Base-by-base conservation (phyloP, 2,113 vertebrate species). In the Mobula birostris region DNA sequence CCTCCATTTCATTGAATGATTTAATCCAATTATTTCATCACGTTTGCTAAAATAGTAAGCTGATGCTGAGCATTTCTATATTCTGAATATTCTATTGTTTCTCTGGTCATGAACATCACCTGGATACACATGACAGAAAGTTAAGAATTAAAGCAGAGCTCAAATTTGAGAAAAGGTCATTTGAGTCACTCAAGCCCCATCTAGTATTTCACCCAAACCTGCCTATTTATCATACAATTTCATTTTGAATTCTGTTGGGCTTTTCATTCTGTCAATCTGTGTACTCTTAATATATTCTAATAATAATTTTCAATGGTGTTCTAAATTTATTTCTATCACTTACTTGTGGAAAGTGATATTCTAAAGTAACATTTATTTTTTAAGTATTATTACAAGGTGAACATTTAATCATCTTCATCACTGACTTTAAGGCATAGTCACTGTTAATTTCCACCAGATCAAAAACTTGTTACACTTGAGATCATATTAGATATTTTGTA, bases 21-120 rank as follows among this genome's bases (percentile, higher is more conserved):
- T 63, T 66, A 15, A 87, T 29, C 61, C 85, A 88, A 32, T 88
- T 66, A 88, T 63, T 88, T 88, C 66, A 88, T 66, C 29, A 88
- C 61, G 15, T 32, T 66, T n/a, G 61, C 14, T 63, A 88, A 66
- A 88, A 63, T 17, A 88, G 5, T 66, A 66, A 32, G 29, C 61
- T 17, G 85, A n/a, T 88, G 58, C 12, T 14, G 8, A 66, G n/a
- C 66, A 63, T 88, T 88, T 29, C 27, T 88, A 88, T 27, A 9
- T 63, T 61, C 61, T 66, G 61, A 12, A 32, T 32, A 17, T 17
- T n/a, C n/a, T 32, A 32, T 32, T 63, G 9, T 87, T 88, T n/a
- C 58, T 66, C 29, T 66, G 85, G 14, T 88, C 85, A 88, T 17
- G 15, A n/a, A 29, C 19, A 19, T 66, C 32, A 5, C 32, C 58